Base-by-base conservation (phyloP, 2,888 invertebrate genomes). In the Nomada fucata region DNA sequence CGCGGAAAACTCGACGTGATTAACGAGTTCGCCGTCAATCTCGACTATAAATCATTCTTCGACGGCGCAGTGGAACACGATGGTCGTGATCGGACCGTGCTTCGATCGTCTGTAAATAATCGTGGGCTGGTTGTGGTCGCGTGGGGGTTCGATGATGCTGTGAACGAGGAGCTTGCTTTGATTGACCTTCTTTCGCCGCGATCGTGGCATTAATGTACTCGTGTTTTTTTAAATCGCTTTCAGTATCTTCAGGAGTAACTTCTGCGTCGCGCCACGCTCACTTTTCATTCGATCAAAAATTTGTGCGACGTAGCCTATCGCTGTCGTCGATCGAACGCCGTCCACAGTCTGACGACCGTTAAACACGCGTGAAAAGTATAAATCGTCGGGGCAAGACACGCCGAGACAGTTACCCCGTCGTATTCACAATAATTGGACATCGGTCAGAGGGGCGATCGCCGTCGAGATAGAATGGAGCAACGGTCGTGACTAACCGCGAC, bases 1-100 rank as follows among this genome's bases (percentile, higher is more conserved):
- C 85, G 67, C 61, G 59, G 64, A 75, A 47, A 76, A 75, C 71
- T 36, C 68, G 61, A 53, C 61, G 76, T 81, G 88, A 87, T 87
- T 86, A 88, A 88, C 87, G 88, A 79, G 79, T 78, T 57, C n/a
- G 64, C 63, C 60, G 47, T 42, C 44, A n/a, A 29, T 26, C 72
- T 57, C 59, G 23, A 29, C 77, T 60, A 76, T 81, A 77, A 82
- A 82, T 83, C 82, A 75, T 70, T 73, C 71, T 71, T 64, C 68
- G 80, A 76, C 80, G 64, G 36, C 50, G 80, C 75, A 69, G 72
- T 77, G 59, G 82, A 55, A 61, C 72, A 61, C 11, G 10, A n/a
- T 53, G 68, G 53, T 55, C 47, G 36, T 42, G 74, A 76, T 81
- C 85, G 13, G 81, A 55, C 81, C 18, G 13, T n/a, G 42, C 13